A percentile compares a stretch with the other conserved stretches of the same genome.
Conservation (phyloP, 2,113 vertebrate species). For the Xenotilapia leptura region DNA sequence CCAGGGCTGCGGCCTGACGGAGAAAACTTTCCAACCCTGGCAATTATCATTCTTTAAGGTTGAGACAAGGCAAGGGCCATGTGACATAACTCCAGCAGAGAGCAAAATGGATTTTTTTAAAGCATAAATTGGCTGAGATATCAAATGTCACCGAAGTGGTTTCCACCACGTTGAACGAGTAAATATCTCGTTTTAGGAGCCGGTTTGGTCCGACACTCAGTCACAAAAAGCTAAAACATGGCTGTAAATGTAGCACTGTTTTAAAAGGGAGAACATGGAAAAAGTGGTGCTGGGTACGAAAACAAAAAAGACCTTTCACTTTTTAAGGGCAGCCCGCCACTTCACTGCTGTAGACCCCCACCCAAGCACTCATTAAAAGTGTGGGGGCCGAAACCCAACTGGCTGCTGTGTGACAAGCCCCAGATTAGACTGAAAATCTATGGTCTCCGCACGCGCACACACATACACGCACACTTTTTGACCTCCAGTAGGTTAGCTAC, state of each 20-base stretch:
- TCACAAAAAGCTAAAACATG: neutral
- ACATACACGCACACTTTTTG: neutral
- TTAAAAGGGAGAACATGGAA: neutral
- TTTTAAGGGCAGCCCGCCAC: constrained; percentile 21
- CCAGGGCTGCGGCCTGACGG: constrained; percentile 65
- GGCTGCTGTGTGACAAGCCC: constrained; percentile 30
- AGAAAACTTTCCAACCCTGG: constrained; percentile 67
- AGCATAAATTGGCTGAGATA: constrained; percentile 8
- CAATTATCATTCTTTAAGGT: constrained; percentile 72
- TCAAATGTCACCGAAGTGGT: constrained; percentile 10
- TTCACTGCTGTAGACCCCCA: constrained; percentile 15
- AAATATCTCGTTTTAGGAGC: neutral
- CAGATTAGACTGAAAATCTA: constrained; percentile 43
- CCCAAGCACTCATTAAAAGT: constrained; percentile 7
- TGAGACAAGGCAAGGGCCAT: constrained; percentile 53
- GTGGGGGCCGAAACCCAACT: constrained; percentile 4
- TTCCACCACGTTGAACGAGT: neutral
- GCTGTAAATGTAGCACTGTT: neutral
- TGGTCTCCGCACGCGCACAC: neutral
- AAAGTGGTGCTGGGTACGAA: neutral
- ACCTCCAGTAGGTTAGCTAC: constrained; percentile 27
- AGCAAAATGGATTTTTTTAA: neutral
- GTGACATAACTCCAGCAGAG: constrained; percentile 60
- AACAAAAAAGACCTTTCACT: constrained; percentile 26
- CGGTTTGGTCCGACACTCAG: neutral